These are phyloP conservation scores for Carcharodon carcharias DNA, from an alignment of 2,797 vertebrate species.

Conservation along the genomic window DNA sequence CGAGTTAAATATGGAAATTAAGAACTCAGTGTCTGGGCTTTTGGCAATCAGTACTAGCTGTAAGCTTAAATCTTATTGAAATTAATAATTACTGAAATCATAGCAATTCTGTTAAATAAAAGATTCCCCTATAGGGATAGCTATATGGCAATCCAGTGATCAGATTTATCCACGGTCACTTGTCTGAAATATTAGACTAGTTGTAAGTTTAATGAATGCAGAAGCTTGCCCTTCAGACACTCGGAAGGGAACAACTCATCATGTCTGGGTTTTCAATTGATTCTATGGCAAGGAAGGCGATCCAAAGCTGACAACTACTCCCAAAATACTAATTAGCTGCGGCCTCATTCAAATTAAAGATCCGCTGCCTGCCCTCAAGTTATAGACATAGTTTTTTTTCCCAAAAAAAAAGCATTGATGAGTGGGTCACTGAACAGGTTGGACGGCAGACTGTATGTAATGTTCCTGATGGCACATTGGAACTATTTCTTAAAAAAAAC, in stretches of 20 bases:
- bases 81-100: conserved; percentile 31
- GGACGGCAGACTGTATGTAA: not conserved
- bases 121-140: conserved; percentile 1
- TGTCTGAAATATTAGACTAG: conserved; percentile 12
- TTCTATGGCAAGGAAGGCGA: not conserved
- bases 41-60: not conserved
- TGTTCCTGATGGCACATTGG: not conserved
- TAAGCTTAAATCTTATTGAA: conserved; percentile 25
- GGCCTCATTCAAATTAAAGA: conserved; percentile 30
- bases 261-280: conserved; percentile 28
- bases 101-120: conserved; percentile 26
- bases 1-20: conserved; percentile 2
- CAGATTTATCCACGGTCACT: conserved; percentile 15
- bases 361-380: conserved; percentile 25
- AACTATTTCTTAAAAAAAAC: not conserved
- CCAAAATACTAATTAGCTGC: conserved; percentile 28
- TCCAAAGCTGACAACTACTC: conserved; percentile 11
- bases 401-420: not conserved
- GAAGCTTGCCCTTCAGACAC: conserved; percentile 23
- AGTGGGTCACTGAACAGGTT: conserved; percentile 18
- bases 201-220: conserved; percentile 17
- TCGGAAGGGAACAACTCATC: not conserved
- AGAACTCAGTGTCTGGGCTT: not conserved
- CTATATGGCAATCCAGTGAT: not conserved
- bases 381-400: conserved; percentile 19